phyloP scores from a whole-genome alignment of 2,113 vertebrate species.

The Apteryx mantelli region DNA sequence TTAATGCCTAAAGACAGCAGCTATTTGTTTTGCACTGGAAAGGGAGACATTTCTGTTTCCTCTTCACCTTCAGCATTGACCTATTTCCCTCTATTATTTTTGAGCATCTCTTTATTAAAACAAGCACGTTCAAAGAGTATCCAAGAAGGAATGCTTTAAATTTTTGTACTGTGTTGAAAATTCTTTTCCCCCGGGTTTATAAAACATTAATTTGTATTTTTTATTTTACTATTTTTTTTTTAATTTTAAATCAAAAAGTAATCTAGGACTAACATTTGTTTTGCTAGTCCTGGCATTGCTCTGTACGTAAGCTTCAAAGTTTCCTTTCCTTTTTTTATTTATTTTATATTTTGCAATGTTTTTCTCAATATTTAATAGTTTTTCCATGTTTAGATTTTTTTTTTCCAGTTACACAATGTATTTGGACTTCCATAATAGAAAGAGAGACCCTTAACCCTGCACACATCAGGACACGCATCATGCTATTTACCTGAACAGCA shows the following conservation, averaged over 20 bases:
- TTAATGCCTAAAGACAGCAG: background rate
- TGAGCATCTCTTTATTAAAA: background rate
- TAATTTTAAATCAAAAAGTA: conserved; percentile 84
- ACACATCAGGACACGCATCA: background rate
- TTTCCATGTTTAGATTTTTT: conserved; percentile 93
- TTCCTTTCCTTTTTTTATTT: conserved; percentile 95
- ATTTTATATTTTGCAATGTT: conserved; percentile 99
- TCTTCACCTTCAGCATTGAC: background rate
- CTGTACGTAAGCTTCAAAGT: conserved; percentile 87
- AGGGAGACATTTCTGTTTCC: background rate
- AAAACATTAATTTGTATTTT: conserved; percentile 91
- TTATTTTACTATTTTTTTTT: conserved; percentile 91
- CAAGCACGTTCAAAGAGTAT: background rate
- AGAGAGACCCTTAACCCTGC: background rate
- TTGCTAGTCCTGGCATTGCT: conserved; percentile 93
- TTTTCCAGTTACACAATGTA: conserved; percentile 54
- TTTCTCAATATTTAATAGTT: conserved; percentile 95
- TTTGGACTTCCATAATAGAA: background rate
- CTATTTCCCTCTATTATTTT: background rate
- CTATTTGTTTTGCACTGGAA: background rate
- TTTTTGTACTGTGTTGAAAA: conserved; percentile 86
- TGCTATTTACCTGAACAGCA: background rate
- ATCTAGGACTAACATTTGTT: conserved; percentile 90
- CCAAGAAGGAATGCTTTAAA: conserved; percentile 91
- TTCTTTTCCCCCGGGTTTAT: conserved; percentile 88